phyloP scores from a whole-genome alignment of 2,888 invertebrate species.

The Hanleya hanleyi region DNA sequence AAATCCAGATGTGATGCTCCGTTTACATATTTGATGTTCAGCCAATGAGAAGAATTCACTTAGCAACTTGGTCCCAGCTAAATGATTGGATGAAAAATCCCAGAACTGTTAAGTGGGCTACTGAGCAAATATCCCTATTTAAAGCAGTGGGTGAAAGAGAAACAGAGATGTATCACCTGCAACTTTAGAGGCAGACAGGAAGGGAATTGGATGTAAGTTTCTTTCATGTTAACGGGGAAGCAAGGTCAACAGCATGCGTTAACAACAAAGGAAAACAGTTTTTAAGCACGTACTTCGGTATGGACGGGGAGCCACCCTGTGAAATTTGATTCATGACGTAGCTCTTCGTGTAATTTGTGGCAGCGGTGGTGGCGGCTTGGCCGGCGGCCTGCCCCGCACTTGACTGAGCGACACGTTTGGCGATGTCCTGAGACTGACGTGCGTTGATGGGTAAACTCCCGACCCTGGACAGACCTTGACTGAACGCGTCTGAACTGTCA shows the following conservation, averaged over 20 bases:
- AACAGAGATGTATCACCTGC: neutral
- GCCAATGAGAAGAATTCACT: no score
- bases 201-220: no score
- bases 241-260: no score
- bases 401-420: conserved; percentile 1
- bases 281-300: conserved; percentile 2
- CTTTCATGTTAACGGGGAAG: no score
- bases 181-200: neutral
- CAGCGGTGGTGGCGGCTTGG: neutral
- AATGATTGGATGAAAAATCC: no score
- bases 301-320: neutral
- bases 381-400: neutral
- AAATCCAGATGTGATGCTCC: no score
- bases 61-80: no score
- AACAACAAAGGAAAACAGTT: no score
- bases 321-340: neutral
- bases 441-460: neutral
- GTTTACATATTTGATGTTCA: no score
- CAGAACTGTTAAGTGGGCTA: no score
- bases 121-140: no score
- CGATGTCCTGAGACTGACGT: conserved; percentile 3
- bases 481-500: neutral
- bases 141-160: neutral
- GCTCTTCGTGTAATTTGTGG: neutral
- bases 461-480: neutral